A percentile compares a stretch with the other conserved stretches of the same genome.
Evolutionary conservation across 2,888 invertebrate genomes (phyloP).

Genomic region (Rhagophthalmus giganteus): DNA sequence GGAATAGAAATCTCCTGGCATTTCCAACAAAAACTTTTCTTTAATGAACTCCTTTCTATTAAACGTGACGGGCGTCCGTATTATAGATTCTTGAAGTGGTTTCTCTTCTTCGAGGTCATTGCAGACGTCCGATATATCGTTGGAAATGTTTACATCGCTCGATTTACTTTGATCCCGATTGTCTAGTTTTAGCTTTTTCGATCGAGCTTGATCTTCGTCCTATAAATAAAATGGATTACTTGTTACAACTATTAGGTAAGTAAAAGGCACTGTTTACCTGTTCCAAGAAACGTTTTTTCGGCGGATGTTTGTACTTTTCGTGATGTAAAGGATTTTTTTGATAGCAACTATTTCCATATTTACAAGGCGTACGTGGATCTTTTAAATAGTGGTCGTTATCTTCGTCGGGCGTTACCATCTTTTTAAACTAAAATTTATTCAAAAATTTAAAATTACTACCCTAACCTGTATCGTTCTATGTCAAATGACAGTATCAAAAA

Average conservation of each 20-base stretch:
- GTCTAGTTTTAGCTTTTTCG: background rate
- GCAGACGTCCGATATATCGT: too few relatives aligned
- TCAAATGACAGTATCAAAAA: background rate
- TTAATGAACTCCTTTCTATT: constrained; percentile 60
- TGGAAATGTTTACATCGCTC: too few relatives aligned
- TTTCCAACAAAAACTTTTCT: constrained; percentile 76
- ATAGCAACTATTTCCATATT: constrained; percentile 79
- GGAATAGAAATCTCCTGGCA: constrained; percentile 88
- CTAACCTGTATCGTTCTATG: constrained; percentile 1
- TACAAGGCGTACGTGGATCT: constrained; percentile 64
- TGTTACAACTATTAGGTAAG: too few relatives aligned
- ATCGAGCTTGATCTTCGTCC: too few relatives aligned
- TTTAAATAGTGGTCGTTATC: constrained; percentile 38
- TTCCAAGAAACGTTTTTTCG: constrained; percentile 45
- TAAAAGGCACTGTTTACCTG: constrained; percentile 21
- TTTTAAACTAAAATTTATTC: background rate
- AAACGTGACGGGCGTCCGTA: too few relatives aligned
- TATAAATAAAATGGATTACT: too few relatives aligned
- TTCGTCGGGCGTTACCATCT: constrained; percentile 26
- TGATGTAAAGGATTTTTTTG: constrained; percentile 77
- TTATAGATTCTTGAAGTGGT: too few relatives aligned
- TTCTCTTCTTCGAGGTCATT: constrained; percentile 4
- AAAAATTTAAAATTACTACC: constrained; percentile 3
- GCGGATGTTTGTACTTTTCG: constrained; percentile 76
- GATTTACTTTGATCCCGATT: background rate